Conservation (phyloP, 2,113 vertebrate genomes). For the Rhizomys pruinosus region DNA sequence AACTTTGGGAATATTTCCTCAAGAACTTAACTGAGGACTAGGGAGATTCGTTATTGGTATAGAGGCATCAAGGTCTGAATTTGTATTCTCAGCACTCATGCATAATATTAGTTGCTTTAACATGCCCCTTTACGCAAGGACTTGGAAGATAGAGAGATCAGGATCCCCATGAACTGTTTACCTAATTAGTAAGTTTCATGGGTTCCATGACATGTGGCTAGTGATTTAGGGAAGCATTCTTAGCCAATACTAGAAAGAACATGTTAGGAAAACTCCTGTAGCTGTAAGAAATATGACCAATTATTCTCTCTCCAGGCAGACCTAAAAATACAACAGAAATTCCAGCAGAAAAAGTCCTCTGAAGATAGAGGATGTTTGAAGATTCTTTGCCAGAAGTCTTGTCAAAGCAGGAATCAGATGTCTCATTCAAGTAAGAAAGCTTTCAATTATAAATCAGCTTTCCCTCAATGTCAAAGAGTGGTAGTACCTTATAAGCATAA, state of each 20-base stretch:
- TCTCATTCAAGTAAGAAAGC: too few species aligned
- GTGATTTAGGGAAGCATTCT: too few species aligned
- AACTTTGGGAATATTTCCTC: neutral
- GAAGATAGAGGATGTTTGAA: neutral
- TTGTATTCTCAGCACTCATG: too few species aligned
- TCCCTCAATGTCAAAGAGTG: neutral
- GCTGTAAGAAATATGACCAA: neutral
- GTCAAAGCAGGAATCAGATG: neutral
- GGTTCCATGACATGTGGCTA: too few species aligned
- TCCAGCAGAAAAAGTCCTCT: neutral
- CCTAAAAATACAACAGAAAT: neutral
- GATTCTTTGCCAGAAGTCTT: neutral
- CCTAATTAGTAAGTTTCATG: too few species aligned
- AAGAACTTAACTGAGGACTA: neutral
- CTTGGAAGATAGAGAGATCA: too few species aligned
- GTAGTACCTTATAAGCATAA: neutral
- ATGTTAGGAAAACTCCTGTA: too few species aligned
- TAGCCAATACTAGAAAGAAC: neutral
- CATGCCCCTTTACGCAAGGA: too few species aligned
- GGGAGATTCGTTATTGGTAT: too few species aligned
- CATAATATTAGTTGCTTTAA: too few species aligned
- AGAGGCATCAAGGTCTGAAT: too few species aligned
- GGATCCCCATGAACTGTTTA: too few species aligned
- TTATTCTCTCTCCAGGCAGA: neutral
- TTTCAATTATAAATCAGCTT: neutral